Percentiles rank a stretch among this genome's conserved stretches.
Conservation (phyloP, 2,113 vertebrate species). For the Dinomys branickii region DNA sequence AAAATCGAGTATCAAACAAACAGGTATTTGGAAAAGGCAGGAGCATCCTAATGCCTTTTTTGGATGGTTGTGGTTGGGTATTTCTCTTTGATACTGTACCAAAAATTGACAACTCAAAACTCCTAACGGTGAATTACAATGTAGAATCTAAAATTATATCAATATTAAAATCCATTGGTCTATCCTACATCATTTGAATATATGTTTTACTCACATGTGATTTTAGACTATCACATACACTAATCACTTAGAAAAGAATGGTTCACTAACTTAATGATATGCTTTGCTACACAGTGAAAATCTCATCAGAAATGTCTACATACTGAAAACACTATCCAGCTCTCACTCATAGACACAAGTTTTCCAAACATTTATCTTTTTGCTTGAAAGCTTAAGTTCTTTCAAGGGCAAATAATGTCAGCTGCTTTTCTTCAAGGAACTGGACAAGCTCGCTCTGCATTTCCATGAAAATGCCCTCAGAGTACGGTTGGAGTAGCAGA, state of each 20-base stretch:
- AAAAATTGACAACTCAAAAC: conserved; percentile 5
- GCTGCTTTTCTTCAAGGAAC: neutral
- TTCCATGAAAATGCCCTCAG: neutral
- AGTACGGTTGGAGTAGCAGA: neutral
- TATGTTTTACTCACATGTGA: neutral
- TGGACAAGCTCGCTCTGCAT: neutral
- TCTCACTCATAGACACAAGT: neutral
- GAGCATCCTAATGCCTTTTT: neutral
- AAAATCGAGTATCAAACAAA: neutral
- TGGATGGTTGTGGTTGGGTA: neutral
- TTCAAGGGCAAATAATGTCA: neutral
- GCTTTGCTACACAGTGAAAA: neutral
- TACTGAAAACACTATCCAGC: neutral
- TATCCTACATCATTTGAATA: neutral
- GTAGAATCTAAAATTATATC: neutral
- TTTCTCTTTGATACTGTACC: neutral
- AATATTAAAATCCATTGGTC: conserved; percentile 24
- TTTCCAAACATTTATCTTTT: conserved; percentile 26
- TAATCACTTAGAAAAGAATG: neutral
- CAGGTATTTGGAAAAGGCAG: neutral
- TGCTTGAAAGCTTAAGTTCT: conserved; percentile 41
- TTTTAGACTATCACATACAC: neutral
- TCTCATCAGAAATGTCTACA: conserved; percentile 10
- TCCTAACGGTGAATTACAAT: neutral
- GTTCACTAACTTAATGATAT: neutral